phyloP scores from a whole-genome alignment of 2,888 invertebrate species.

The Sarcophaga variegata region DNA sequence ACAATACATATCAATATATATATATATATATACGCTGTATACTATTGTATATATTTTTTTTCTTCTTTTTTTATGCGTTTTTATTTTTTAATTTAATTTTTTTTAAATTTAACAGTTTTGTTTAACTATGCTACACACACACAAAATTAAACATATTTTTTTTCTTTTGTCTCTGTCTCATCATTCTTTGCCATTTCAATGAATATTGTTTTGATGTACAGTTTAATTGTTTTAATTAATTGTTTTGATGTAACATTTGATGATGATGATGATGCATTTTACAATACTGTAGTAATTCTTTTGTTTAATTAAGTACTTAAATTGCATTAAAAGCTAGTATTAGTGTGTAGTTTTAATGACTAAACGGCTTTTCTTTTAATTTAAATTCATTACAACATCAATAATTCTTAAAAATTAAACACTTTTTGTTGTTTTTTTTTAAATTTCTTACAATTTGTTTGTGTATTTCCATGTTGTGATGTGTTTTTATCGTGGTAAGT shows the following conservation, averaged over 20 bases:
- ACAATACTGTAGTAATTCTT: neutral
- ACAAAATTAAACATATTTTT: conserved; percentile 3
- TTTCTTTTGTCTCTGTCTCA: neutral
- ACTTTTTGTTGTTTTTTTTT: conserved; percentile 8
- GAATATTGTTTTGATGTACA: neutral
- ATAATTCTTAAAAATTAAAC: conserved; percentile 52
- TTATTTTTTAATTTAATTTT: neutral
- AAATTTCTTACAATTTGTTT: conserved; percentile 15
- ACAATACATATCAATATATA: neutral
- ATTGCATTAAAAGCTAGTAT: neutral
- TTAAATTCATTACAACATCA: conserved; percentile 41
- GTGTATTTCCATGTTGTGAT: neutral
- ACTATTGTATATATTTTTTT: neutral
- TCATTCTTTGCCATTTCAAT: neutral
- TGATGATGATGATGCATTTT: neutral
- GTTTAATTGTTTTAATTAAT: conserved; percentile 8
- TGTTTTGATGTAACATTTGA: neutral
- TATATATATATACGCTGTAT: neutral
- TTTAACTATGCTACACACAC: neutral
- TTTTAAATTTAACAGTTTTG: neutral
- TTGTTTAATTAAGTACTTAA: conserved; percentile 15
- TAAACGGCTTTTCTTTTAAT: neutral
- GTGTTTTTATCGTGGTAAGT: neutral
- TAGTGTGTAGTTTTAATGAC: conserved; percentile 16
- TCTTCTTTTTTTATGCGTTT: neutral